These are phyloP conservation scores for Pipistrellus pygmaeus DNA, from an alignment of 2,797 vertebrate species.

Conservation along the genomic window DNA sequence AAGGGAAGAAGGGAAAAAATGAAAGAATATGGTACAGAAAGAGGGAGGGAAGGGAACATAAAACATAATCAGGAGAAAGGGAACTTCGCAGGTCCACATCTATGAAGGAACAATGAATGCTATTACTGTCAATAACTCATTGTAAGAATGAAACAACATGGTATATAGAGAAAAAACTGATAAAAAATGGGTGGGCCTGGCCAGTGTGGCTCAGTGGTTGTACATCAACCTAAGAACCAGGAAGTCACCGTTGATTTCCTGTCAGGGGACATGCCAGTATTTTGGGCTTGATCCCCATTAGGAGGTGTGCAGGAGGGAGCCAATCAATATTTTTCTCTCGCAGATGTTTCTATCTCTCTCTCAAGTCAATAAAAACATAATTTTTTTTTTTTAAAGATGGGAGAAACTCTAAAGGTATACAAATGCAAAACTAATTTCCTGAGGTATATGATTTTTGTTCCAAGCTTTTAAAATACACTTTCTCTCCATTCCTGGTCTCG, in stretches of 20 bases:
- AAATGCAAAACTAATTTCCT: neutral
- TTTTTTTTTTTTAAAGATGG: neutral
- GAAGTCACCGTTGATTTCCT: too few species aligned
- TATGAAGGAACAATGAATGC: neutral
- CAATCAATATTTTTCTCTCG: too few species aligned
- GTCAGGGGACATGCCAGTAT: too few species aligned
- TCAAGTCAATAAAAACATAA: too few species aligned
- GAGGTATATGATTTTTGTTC: neutral
- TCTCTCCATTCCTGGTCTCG: neutral
- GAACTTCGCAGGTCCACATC: neutral
- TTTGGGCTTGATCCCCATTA: too few species aligned
- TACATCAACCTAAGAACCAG: too few species aligned
- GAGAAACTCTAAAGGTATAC: neutral
- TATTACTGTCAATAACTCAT: neutral
- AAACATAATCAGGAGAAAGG: neutral
- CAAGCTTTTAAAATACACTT: constrained; percentile 6
- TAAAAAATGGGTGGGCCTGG: neutral
- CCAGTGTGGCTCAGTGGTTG: too few species aligned
- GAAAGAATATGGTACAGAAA: neutral
- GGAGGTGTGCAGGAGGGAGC: too few species aligned
- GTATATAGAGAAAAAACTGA: neutral
- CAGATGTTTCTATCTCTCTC: too few species aligned
- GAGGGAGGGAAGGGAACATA: too few species aligned
- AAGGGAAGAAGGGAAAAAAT: neutral
- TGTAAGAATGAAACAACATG: neutral